phyloP scores from a whole-genome alignment of 1,140 invertebrate species.

The Drosophila littoralis region DNA sequence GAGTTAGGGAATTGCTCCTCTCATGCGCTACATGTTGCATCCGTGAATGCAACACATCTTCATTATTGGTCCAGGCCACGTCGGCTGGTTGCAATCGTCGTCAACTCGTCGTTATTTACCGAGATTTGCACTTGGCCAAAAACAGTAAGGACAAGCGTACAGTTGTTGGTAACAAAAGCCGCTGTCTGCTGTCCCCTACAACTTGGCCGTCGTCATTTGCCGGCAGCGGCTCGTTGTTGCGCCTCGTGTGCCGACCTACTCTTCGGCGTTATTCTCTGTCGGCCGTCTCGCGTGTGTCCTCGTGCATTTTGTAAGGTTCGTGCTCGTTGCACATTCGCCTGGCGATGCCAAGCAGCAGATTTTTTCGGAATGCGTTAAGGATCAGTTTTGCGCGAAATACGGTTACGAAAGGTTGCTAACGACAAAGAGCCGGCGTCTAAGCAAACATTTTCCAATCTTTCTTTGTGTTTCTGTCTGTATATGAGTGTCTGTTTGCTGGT shows the following conservation, averaged over 20 bases:
- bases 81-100: constrained; percentile 42
- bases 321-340: constrained; percentile 75
- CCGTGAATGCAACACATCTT: constrained; percentile 33
- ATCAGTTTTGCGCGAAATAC: constrained; percentile 84
- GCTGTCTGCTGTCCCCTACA: constrained; percentile 34
- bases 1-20: no score
- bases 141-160: constrained; percentile 32
- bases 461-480: constrained; percentile 25
- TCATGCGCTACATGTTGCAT: constrained; percentile 31
- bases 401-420: constrained; percentile 82
- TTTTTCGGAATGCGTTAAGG: constrained; percentile 83
- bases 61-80: constrained; percentile 39
- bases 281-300: constrained; percentile 26
- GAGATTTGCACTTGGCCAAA: constrained; percentile 60
- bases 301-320: constrained; percentile 76
- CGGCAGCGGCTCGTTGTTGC: constrained; percentile 50
- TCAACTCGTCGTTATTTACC: constrained; percentile 46
- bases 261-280: constrained; percentile 21
- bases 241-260: constrained; percentile 44
- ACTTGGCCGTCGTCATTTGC: constrained; percentile 56
- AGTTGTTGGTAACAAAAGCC: constrained; percentile 49
- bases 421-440: constrained; percentile 68
- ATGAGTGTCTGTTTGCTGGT: constrained; percentile 27
- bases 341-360: constrained; percentile 56
- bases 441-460: constrained; percentile 58